Base-by-base conservation (phyloP, 2,888 invertebrate genomes). In the Agonopterix arenella region DNA sequence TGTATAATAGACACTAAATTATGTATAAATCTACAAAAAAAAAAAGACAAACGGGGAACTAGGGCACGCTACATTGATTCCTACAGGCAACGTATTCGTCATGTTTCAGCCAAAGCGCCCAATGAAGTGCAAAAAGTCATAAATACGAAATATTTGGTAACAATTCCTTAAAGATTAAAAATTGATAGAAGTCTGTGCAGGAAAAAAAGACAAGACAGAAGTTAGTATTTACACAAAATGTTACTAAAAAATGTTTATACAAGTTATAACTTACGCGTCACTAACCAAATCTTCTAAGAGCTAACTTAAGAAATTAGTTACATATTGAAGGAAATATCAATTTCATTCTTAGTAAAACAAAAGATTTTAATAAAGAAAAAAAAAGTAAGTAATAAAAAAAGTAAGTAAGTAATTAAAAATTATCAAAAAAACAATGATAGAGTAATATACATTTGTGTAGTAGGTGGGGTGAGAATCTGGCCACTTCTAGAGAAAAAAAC, bases 101-200 rank as follows among this genome's bases (percentile, higher is more conserved):
- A 40, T 40, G 40, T 28, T 28, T 28, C 28, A 28, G 5, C 40
- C 40, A n/a, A 59, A 59, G 63, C 64, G 57, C 59, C 63, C 64
- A 59, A 63, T 45, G 36, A 45, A 49, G 48, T 47, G 46, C 38
- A 69, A 70, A 28, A 71, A 72, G 69, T 66, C 75, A 80, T 80
- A 82, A 86, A 85, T 86, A 86, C 72, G 82, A 82, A 80, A 88
- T 89, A 88, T 89, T 89, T 89, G 89, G 89, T 89, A 89, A 89
- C 89, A 84, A 86, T 80, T 83, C 79, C 84, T 84, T 76, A 78
- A 68, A 72, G 70, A 68, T 74, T 71, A 67, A 57, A 28, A 5
- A 56, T 63, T 58, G 66, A 64, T 58, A 58, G 58, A 48, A 61
- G 59, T 62, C 61, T 62, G 67, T 67, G 68, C 66, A 68, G 67